Conservation (phyloP, 2,888 invertebrate genomes). For the Drosophila hamatofila region DNA sequence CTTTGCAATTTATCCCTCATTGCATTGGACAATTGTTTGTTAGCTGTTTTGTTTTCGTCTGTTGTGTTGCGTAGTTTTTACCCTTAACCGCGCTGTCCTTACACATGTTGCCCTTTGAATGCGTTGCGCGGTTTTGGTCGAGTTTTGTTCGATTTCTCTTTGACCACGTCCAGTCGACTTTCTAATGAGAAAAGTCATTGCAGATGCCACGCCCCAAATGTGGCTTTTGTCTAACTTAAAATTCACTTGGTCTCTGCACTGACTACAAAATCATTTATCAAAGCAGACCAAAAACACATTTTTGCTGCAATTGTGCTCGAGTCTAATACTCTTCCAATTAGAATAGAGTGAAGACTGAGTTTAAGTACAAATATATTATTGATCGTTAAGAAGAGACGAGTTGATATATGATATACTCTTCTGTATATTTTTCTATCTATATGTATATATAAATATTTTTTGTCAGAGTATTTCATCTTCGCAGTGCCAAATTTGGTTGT, state of each 20-base stretch:
- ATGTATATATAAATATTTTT: neutral
- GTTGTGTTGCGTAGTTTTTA: slow-evolving; percentile 23
- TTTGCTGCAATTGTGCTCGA: slow-evolving; percentile 34
- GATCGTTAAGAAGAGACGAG: neutral
- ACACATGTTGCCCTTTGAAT: slow-evolving; percentile 62
- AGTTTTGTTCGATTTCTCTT: slow-evolving; percentile 61
- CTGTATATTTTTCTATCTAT: too few relatives aligned
- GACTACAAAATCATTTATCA: slow-evolving; percentile 71
- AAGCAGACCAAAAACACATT: slow-evolving; percentile 61
- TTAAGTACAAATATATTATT: too few relatives aligned
- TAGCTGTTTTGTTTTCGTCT: neutral
- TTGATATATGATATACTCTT: neutral
- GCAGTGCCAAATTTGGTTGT: neutral
- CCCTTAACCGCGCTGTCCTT: slow-evolving; percentile 50
- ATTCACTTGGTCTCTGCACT: slow-evolving; percentile 24
- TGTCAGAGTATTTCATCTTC: neutral
- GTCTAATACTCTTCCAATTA: slow-evolving; percentile 12
- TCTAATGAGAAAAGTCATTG: slow-evolving; percentile 75
- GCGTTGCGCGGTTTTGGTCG: slow-evolving; percentile 29
- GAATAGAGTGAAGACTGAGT: neutral
- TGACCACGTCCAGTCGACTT: slow-evolving; percentile 58
- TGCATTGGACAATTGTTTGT: slow-evolving; percentile 70
- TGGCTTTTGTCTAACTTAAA: slow-evolving; percentile 32
- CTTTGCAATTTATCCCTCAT: slow-evolving; percentile 29
- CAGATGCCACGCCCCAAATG: slow-evolving; percentile 45